Evolutionary conservation across 2,888 invertebrate species (phyloP).

Genomic region (Corythucha ciliata): DNA sequence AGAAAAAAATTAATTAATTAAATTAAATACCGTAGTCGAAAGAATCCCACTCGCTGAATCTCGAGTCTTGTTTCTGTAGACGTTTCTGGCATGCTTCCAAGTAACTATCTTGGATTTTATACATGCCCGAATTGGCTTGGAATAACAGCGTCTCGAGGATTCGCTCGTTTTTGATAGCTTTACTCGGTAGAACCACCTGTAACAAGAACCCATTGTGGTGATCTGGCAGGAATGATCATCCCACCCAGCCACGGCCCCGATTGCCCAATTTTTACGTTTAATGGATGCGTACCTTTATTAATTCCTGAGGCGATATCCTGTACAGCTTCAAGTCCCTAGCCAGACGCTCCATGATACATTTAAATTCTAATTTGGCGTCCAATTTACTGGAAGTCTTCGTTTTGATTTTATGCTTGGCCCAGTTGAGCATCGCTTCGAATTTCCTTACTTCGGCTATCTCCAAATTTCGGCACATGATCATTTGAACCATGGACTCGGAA

Average conservation of each 20-base stretch:
- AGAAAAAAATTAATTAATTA: not conserved
- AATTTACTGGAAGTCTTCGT: conserved; percentile 63
- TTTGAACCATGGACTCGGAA: conserved; percentile 76
- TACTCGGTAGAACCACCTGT: conserved; percentile 78
- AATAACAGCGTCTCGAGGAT: conserved; percentile 87
- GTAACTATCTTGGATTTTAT: conserved; percentile 78
- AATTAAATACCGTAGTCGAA: conserved; percentile 57
- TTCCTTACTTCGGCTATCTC: conserved; percentile 82
- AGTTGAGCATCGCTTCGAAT: conserved; percentile 85
- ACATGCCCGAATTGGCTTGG: conserved; percentile 88
- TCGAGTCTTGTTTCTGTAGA: conserved; percentile 79
- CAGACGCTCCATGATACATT: conserved; percentile 85
- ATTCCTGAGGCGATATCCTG: conserved; percentile 83
- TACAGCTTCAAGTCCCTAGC: conserved; percentile 81
- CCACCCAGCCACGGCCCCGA: too few species aligned
- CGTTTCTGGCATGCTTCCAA: conserved; percentile 79
- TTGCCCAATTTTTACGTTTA: too few species aligned
- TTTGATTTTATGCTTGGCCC: conserved; percentile 79
- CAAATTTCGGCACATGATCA: conserved; percentile 58
- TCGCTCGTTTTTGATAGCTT: conserved; percentile 83
- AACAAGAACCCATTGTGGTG: conserved; percentile 33
- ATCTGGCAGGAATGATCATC: too few species aligned
- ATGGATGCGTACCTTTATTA: conserved; percentile 65
- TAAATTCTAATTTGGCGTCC: conserved; percentile 80
- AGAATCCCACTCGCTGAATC: conserved; percentile 70